Evolutionary conservation across 2,888 invertebrate species (phyloP), one percentile per base, ranked within the genome.

Genomic region (Ophion slaviceki): DNA sequence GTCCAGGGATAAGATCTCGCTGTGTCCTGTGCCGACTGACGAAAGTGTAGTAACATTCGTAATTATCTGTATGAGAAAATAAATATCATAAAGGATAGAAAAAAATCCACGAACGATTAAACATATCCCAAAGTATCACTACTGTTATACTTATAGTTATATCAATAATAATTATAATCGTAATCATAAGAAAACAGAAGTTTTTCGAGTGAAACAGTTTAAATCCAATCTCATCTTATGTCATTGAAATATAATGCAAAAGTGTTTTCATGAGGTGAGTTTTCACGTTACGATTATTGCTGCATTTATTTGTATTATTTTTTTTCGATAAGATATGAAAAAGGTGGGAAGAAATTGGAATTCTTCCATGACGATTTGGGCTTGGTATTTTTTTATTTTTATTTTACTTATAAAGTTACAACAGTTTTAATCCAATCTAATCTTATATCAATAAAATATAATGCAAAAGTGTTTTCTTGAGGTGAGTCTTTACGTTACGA

Each of bases 211-310:
- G 75, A 20, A 8, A 59, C 28, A 66, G 82, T 79, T 53, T 20
- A 57, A 70, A 62, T 36, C 68, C 67, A 57, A 80, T 45, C 20
- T 80, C 53, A 86, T 82, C 85, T 66, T 77, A 86, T 88, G 86
- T 88, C 80, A 87, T 84, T 83, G 83, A 88, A 90, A 82, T 91
- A 91, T 91, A 91, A 92, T 92, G 92, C 90, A 88, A 92, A 89
- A 90, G 87, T 83, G 87, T 90, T 87, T 74, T 87, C 87, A 89
- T 88, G 89, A 92, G 92, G 92, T 92, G 91, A 91, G 86, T 86
- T 61, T 47, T 28, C 11, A 36, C 32, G 24, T 20, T 57, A 17
- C 67, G 2, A n/a, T 10, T 40, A 20, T 67, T 2, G 32, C 3
- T n/a, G n/a, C 8, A 40, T 47, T 1, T 0, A 11, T 24, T 24